Percentiles rank a stretch among this genome's conserved stretches.
These are phyloP conservation scores for Dipodomys ordii DNA, from an alignment of 2,113 vertebrate species.

Conservation along the genomic window DNA sequence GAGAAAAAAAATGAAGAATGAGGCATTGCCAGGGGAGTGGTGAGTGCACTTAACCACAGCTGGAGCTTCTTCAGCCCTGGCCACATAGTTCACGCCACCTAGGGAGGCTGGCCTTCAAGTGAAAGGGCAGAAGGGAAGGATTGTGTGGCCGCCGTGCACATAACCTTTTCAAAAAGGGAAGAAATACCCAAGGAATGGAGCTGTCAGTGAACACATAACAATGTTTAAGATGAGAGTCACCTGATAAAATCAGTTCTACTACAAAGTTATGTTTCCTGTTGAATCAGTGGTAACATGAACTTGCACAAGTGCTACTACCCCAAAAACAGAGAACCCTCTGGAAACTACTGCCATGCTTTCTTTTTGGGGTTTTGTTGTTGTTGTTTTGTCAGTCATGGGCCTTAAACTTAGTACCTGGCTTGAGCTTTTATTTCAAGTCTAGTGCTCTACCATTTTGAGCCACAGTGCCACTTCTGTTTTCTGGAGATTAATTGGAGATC, in stretches of 20 bases:
- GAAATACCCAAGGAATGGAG: not conserved
- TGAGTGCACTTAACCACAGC: not conserved
- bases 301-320: not conserved
- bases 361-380: no score
- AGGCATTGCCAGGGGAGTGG: not conserved
- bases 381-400: no score
- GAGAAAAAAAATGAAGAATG: not conserved
- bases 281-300: not conserved
- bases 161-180: not conserved
- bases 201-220: constrained; percentile 18
- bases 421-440: no score
- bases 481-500: no score
- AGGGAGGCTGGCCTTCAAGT: constrained; percentile 16
- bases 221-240: not conserved
- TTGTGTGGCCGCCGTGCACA: not conserved
- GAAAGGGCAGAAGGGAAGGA: not conserved
- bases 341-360: not conserved
- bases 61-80: not conserved
- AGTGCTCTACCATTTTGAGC: no score
- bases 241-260: constrained; percentile 16
- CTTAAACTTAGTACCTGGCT: no score
- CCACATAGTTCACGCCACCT: not conserved
- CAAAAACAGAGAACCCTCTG: not conserved
- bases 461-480: no score
- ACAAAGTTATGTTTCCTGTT: constrained; percentile 24